phyloP scores from a whole-genome alignment of 2,888 invertebrate genomes.

The Tupiocoris notatus region DNA sequence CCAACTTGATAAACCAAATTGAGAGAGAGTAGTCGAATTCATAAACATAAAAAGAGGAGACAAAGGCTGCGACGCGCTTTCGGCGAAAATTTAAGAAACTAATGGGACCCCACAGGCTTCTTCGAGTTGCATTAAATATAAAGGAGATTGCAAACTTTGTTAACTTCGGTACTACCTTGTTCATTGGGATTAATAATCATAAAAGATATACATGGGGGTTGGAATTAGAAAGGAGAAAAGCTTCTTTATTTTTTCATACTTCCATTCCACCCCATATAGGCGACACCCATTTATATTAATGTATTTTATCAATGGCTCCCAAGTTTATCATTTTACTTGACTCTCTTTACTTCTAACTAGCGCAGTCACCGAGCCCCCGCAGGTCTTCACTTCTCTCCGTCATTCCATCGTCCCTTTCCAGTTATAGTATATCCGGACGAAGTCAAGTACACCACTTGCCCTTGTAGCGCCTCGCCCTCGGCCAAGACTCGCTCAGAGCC shows the following conservation, averaged over 20 bases:
- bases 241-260: conserved; percentile 52
- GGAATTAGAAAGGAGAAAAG: conserved; percentile 49
- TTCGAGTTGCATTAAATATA: conserved; percentile 47
- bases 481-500: no score
- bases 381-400: not conserved
- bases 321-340: conserved; percentile 51
- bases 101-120: conserved; percentile 36
- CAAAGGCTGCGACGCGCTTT: not conserved
- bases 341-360: conserved; percentile 44
- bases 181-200: conserved; percentile 50
- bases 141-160: conserved; percentile 46
- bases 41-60: conserved; percentile 15
- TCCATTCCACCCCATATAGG: conserved; percentile 51
- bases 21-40: not conserved
- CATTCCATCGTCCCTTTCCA: conserved; percentile 6
- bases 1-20: not conserved
- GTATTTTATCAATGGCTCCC: conserved; percentile 52
- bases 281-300: conserved; percentile 52
- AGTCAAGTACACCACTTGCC: conserved; percentile 5
- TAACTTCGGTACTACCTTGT: conserved; percentile 48
- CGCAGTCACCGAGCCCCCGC: conserved; percentile 2
- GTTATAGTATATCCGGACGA: not conserved
- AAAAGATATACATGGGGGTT: conserved; percentile 49
- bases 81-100: conserved; percentile 32
- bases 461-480: not conserved